Percentiles rank a stretch among this genome's conserved stretches.
Evolutionary conservation across 2,888 invertebrate species (phyloP).

Genomic region (Ichneumon xanthorius): DNA sequence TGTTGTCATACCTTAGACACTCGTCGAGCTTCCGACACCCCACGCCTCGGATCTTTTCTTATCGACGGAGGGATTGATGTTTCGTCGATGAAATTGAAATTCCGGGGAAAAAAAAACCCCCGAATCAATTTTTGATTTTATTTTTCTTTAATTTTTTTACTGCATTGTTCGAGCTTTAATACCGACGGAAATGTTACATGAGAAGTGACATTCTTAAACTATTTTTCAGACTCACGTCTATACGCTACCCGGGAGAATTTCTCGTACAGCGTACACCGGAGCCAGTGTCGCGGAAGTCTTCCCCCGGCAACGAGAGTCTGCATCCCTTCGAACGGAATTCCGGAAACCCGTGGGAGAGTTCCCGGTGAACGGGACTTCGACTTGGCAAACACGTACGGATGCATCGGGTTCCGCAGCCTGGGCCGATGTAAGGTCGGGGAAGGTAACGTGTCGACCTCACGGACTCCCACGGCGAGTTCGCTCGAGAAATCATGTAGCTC

Average conservation of each 20-base stretch:
- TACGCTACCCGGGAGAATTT: conserved; percentile 25
- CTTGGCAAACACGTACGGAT: conserved; percentile 28
- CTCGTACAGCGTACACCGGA: neutral
- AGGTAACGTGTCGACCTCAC: conserved; percentile 45
- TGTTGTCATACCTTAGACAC: neutral
- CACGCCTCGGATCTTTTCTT: neutral
- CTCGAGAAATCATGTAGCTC: conserved; percentile 3
- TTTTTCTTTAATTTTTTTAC: neutral
- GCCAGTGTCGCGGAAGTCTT: conserved; percentile 20
- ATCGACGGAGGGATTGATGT: neutral
- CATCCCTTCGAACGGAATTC: conserved; percentile 54
- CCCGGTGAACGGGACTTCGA: conserved; percentile 6
- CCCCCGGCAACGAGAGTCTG: conserved; percentile 18
- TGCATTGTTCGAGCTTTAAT: neutral
- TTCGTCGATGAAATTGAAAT: too few relatives aligned
- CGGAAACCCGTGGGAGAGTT: conserved; percentile 53
- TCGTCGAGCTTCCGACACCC: neutral
- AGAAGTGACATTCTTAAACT: neutral
- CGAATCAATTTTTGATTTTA: too few relatives aligned
- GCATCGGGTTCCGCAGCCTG: conserved; percentile 39
- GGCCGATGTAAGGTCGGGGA: conserved; percentile 60
- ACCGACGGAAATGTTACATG: neutral
- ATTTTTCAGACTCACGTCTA: conserved; percentile 13
- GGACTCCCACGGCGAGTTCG: conserved; percentile 40
- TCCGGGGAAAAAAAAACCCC: too few relatives aligned